Conservation (phyloP, 2,113 vertebrate genomes). For the Seriola rivoliana region DNA sequence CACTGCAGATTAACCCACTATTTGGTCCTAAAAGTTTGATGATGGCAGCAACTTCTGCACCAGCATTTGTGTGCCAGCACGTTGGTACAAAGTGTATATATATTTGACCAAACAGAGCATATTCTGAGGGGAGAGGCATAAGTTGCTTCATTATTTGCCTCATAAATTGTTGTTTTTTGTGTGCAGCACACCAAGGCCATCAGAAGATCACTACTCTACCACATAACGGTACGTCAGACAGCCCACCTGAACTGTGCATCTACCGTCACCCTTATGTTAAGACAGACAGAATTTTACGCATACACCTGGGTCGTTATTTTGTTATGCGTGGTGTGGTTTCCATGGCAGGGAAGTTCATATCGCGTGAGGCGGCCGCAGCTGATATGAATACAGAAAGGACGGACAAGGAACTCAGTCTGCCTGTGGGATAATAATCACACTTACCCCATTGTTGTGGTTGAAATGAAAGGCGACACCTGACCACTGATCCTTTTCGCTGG, state of each 20-base stretch:
- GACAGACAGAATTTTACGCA: slow-evolving; percentile 35
- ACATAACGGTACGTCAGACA: slow-evolving; percentile 10
- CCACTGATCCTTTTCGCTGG: slow-evolving; percentile 43
- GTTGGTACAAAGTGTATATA: slow-evolving; percentile 3
- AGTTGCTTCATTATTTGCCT: neutral
- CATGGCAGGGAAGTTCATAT: slow-evolving; percentile 61
- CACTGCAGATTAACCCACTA: slow-evolving; percentile 24
- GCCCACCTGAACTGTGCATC: neutral
- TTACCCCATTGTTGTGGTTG: slow-evolving; percentile 81
- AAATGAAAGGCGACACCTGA: slow-evolving; percentile 63
- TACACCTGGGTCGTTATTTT: slow-evolving; percentile 30
- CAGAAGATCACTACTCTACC: slow-evolving; percentile 17
- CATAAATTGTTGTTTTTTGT: slow-evolving; percentile 12
- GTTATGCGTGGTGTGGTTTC: slow-evolving; percentile 45
- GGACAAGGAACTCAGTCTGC: slow-evolving; percentile 28
- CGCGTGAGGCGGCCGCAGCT: slow-evolving; percentile 46
- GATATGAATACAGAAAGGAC: slow-evolving; percentile 54
- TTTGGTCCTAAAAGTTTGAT: slow-evolving; percentile 66
- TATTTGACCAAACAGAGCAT: neutral
- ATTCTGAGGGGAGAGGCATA: neutral
- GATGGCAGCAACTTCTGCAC: slow-evolving; percentile 53
- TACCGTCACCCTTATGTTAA: slow-evolving; percentile 2
- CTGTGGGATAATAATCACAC: slow-evolving; percentile 62
- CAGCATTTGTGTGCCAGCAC: slow-evolving; percentile 14
- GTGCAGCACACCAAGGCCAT: slow-evolving; percentile 34